These are phyloP conservation scores for Drosophila trapezifrons DNA, from an alignment of 1,140 invertebrate genomes.

Conservation along the genomic window DNA sequence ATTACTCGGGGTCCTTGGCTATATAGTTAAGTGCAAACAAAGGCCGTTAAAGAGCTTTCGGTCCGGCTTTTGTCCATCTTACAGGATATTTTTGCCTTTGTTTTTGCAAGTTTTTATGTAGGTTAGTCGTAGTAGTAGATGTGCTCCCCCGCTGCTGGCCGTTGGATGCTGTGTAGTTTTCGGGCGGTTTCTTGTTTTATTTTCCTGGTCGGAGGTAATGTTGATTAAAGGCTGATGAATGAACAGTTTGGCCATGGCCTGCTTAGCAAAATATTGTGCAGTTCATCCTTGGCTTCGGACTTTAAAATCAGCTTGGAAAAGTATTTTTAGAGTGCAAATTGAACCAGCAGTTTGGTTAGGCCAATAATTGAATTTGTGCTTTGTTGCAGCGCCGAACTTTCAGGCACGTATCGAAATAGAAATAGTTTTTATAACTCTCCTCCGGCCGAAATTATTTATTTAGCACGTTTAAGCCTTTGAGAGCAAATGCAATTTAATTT, in stretches of 20 bases:
- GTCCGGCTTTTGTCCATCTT: constrained; percentile 62
- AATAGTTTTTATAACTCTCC: constrained; percentile 24
- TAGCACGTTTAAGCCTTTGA: constrained; percentile 4
- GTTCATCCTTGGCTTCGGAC: background rate
- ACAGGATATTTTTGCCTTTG: constrained; percentile 39
- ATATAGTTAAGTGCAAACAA: constrained; percentile 67
- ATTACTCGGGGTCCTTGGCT: constrained; percentile 38
- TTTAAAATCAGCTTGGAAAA: constrained; percentile 19
- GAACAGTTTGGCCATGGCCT: constrained; percentile 52
- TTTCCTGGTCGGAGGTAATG: constrained; percentile 44
- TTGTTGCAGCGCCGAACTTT: constrained; percentile 9
- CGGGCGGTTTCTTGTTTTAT: constrained; percentile 26
- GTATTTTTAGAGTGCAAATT: constrained; percentile 13
- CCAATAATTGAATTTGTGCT: constrained; percentile 19
- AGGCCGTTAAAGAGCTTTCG: constrained; percentile 56
- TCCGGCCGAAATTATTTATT: constrained; percentile 14
- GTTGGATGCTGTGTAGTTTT: constrained; percentile 24
- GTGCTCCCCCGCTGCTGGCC: background rate
- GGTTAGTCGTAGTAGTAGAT: constrained; percentile 27
- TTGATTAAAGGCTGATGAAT: constrained; percentile 64
- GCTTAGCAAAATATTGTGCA: constrained; percentile 31
- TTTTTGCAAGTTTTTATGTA: constrained; percentile 50
- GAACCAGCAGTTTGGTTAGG: background rate
- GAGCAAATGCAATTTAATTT: constrained; percentile 1
- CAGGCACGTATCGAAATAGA: constrained; percentile 17